Conservation (phyloP, 2,797 vertebrate species). For the Monodelphis domestica region DNA sequence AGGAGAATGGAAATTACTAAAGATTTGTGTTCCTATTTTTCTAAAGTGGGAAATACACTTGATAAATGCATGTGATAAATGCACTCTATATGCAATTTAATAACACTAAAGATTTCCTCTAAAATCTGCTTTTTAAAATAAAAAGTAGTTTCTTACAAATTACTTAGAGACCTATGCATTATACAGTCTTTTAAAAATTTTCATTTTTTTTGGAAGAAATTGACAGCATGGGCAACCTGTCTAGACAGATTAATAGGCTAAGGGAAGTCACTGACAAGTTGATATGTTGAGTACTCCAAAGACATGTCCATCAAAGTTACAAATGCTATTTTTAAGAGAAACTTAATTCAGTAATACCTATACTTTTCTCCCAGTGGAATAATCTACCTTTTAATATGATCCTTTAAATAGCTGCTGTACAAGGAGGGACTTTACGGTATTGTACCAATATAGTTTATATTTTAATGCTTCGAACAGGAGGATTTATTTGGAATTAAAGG, state of each 20-base stretch:
- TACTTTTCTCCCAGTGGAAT: constrained; percentile 7
- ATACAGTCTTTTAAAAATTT: constrained; percentile 11
- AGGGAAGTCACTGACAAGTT: background rate
- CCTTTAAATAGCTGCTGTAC: constrained; percentile 46
- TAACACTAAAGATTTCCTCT: constrained; percentile 25
- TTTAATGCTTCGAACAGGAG: background rate
- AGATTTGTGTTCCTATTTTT: background rate
- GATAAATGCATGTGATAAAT: background rate
- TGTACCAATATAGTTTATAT: background rate
- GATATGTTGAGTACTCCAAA: constrained; percentile 55
- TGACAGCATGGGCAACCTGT: constrained; percentile 46
- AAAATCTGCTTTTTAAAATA: background rate
- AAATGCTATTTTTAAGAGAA: background rate
- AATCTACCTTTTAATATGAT: constrained; percentile 4
- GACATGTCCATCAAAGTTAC: background rate
- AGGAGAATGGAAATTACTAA: background rate
- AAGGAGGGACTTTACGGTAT: background rate
- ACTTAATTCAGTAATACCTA: background rate
- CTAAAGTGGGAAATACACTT: background rate
- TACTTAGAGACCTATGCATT: background rate
- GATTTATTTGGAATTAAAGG: background rate
- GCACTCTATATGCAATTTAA: background rate
- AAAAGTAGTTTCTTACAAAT: background rate
- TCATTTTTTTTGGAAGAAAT: constrained; percentile 62
- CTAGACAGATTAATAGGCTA: constrained; percentile 56